Evolutionary conservation across 1,140 invertebrate genomes (phyloP).

Genomic region (Mycetomoellerius zeteki): DNA sequence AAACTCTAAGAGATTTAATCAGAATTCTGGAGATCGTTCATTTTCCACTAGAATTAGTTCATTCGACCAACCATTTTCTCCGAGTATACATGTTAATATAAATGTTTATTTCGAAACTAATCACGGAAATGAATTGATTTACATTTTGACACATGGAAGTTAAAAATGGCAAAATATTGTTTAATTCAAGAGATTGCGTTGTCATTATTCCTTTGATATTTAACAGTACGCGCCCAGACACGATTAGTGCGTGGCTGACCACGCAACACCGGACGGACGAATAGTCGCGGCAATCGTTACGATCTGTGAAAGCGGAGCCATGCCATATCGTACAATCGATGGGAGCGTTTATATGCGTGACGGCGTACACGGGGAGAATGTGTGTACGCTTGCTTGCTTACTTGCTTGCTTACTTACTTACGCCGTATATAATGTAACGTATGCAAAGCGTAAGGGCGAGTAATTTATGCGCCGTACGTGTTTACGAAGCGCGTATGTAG

Average conservation of each 20-base stretch:
- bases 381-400: not conserved
- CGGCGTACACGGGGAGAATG: slow-evolving; percentile 1
- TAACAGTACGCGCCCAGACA: not conserved
- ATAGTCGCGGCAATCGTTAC: slow-evolving; percentile 3
- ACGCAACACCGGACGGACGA: not conserved
- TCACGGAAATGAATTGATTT: no score
- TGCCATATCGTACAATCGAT: slow-evolving; percentile 14
- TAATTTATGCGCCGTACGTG: slow-evolving; percentile 39
- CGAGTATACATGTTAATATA: no score
- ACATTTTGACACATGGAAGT: no score
- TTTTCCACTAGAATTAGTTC: no score
- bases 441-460: slow-evolving; percentile 23
- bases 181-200: no score
- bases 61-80: no score
- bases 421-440: slow-evolving; percentile 20
- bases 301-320: slow-evolving; percentile 19
- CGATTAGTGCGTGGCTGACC: not conserved
- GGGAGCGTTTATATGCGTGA: slow-evolving; percentile 16
- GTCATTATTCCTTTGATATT: no score
- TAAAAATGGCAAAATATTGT: no score
- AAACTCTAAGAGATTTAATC: no score
- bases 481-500: slow-evolving; percentile 27
- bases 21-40: no score
- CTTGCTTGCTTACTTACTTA: slow-evolving; percentile 5
- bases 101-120: no score